Conservation (phyloP, 2,888 invertebrate genomes). For the Drosophila diplacantha region DNA sequence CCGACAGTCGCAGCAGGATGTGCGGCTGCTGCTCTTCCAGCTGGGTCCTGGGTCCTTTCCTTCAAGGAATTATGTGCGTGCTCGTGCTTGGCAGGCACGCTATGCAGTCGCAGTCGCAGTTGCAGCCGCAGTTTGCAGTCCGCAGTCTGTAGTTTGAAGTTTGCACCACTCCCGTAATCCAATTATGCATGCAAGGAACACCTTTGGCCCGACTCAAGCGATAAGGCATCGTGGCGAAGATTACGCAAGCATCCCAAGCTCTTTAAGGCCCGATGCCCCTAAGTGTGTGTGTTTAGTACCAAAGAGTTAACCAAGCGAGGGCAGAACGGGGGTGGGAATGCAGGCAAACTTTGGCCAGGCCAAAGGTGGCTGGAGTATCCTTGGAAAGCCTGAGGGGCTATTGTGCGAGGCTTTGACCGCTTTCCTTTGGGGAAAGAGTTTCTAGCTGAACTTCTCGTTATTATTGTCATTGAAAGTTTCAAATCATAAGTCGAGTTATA, state of each 20-base stretch:
- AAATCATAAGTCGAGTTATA: background rate
- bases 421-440: background rate
- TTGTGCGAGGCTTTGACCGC: slow-evolving; percentile 1
- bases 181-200: slow-evolving; percentile 64
- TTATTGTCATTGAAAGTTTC: background rate
- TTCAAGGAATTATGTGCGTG: slow-evolving; percentile 65
- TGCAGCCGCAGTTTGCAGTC: slow-evolving; percentile 8
- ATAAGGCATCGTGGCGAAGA: slow-evolving; percentile 19
- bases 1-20: slow-evolving; percentile 54
- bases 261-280: slow-evolving; percentile 21
- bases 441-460: background rate
- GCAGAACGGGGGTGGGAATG: slow-evolving; percentile 18
- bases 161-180: slow-evolving; percentile 54
- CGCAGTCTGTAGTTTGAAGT: slow-evolving; percentile 10
- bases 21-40: slow-evolving; percentile 30
- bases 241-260: slow-evolving; percentile 33
- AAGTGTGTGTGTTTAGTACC: slow-evolving; percentile 27
- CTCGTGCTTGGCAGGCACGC: slow-evolving; percentile 44
- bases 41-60: slow-evolving; percentile 2
- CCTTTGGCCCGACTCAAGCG: slow-evolving; percentile 28
- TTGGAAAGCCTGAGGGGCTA: slow-evolving; percentile 19
- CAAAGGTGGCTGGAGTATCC: slow-evolving; percentile 32
- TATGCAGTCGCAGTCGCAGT: slow-evolving; percentile 20
- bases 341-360: slow-evolving; percentile 31
- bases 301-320: slow-evolving; percentile 29